phyloP scores from a whole-genome alignment of 2,113 vertebrate genomes.

The Oncorhynchus nerka region DNA sequence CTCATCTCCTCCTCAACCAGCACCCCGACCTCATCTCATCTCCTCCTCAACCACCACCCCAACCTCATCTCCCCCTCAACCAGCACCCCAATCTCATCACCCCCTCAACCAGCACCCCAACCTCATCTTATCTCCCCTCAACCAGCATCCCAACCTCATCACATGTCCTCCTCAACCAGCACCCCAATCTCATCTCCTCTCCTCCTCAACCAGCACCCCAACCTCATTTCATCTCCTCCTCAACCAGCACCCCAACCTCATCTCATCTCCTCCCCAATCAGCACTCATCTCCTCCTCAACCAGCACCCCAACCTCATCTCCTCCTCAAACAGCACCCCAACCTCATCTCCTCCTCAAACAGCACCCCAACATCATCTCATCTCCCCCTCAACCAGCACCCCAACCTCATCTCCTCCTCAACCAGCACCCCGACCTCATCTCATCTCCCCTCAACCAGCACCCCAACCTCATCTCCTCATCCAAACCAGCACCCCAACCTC shows the following conservation, averaged over 20 bases:
- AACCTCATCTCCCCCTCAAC: conserved; percentile 35
- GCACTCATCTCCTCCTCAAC: conserved; percentile 35
- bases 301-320: neutral
- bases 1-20: conserved; percentile 38
- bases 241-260: conserved; percentile 4
- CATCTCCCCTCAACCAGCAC: conserved; percentile 34
- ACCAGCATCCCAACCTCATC: conserved; percentile 57
- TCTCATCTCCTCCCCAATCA: conserved; percentile 37
- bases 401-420: no score
- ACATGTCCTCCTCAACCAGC: conserved; percentile 49
- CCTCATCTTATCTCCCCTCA: conserved; percentile 22
- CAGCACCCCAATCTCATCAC: conserved; percentile 19
- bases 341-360: no score
- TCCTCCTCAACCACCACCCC: conserved; percentile 57
- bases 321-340: conserved; percentile 46
- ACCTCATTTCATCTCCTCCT: conserved; percentile 29
- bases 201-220: neutral
- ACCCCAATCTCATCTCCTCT: conserved; percentile 18
- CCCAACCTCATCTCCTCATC: conserved; percentile 11
- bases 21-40: conserved; percentile 8
- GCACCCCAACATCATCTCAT: no score
- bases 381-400: neutral
- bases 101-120: conserved; percentile 18
- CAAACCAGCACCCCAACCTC: conserved; percentile 41
- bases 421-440: conserved; percentile 42